phyloP scores from a whole-genome alignment of 2,888 invertebrate genomes.

The Epirrhoe tristata region DNA sequence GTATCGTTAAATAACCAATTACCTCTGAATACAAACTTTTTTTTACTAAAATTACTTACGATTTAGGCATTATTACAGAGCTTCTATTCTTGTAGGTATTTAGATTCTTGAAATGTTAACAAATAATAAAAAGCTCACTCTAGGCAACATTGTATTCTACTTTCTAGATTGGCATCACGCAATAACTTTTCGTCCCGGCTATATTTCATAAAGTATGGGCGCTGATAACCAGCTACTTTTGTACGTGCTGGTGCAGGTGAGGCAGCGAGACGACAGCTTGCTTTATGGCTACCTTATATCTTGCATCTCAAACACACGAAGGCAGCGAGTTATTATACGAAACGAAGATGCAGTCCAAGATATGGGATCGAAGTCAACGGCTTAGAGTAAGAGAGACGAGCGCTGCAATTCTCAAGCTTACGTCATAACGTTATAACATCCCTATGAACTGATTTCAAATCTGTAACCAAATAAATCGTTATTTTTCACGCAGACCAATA shows the following conservation, averaged over 20 bases:
- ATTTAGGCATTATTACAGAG: no score
- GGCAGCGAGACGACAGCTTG: conserved; percentile 66
- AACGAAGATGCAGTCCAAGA: conserved; percentile 9
- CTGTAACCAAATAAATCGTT: no score
- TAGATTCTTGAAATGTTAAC: neutral
- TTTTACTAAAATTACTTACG: no score
- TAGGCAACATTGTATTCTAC: conserved; percentile 12
- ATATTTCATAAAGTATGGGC: conserved; percentile 41
- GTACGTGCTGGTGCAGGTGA: conserved; percentile 35
- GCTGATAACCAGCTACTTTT: conserved; percentile 44
- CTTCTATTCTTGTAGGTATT: no score
- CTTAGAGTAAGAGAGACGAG: neutral
- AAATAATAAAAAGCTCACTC: neutral
- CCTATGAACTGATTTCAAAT: no score
- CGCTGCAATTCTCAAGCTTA: neutral
- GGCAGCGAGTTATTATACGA: conserved; percentile 26
- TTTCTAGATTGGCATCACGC: conserved; percentile 19
- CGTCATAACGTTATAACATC: no score
- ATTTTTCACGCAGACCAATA: no score
- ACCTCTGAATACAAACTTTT: no score
- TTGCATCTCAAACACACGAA: conserved; percentile 61
- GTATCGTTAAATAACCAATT: neutral
- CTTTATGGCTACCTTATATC: conserved; percentile 73
- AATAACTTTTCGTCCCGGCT: conserved; percentile 31
- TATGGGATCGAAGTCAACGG: neutral